phyloP scores from a whole-genome alignment of 1,140 invertebrate genomes.

The Caerostris extrusa region DNA sequence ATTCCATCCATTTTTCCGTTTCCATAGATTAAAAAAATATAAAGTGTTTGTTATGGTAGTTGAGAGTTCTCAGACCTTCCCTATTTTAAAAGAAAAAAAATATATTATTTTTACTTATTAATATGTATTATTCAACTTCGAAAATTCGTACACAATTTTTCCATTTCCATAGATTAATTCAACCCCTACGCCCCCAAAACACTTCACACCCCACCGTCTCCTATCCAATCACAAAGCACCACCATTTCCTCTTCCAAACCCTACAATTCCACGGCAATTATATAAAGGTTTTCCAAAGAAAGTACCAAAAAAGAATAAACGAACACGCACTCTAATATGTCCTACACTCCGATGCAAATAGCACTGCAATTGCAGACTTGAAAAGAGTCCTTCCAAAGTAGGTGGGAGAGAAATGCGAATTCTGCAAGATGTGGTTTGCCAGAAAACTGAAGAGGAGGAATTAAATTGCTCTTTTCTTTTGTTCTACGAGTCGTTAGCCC shows the following conservation, averaged over 20 bases:
- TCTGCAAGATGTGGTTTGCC: not conserved
- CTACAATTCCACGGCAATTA: not conserved
- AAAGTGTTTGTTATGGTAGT: no score
- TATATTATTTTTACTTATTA: no score
- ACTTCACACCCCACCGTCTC: not conserved
- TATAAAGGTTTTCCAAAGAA: not conserved
- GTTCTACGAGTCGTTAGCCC: constrained; percentile 8
- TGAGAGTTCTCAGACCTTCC: no score
- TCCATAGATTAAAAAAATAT: no score
- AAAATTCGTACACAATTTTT: no score
- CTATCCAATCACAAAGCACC: not conserved
- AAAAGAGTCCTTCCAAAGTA: constrained; percentile 1
- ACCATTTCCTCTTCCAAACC: not conserved
- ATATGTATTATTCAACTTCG: no score
- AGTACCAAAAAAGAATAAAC: not conserved
- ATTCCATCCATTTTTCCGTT: no score
- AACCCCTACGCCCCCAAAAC: not conserved
- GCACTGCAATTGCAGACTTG: constrained; percentile 8
- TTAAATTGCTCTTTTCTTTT: constrained; percentile 63
- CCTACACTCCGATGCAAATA: constrained; percentile 45
- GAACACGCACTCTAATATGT: not conserved
- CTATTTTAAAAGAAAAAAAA: no score
- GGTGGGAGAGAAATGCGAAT: constrained; percentile 7
- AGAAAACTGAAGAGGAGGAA: constrained; percentile 30
- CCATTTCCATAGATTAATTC: no score